phyloP scores from a whole-genome alignment of 2,797 vertebrate species.

The Yasuhikotakia modesta region DNA sequence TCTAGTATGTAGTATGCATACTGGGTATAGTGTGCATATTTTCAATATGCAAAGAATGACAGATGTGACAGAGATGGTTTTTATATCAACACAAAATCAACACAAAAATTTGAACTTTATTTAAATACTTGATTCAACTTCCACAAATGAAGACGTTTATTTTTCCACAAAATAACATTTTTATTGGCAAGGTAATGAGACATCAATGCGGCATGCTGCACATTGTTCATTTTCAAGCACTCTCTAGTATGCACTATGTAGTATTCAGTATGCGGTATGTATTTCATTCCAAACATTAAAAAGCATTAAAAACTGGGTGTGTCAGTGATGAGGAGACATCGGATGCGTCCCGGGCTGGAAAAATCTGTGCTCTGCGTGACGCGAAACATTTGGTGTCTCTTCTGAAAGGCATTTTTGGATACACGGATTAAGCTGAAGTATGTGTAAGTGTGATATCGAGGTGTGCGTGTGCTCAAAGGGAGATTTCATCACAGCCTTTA shows the following conservation, averaged over 20 bases:
- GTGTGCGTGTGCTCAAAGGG: too few species aligned
- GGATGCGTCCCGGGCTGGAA: not conserved
- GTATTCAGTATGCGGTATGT: not conserved
- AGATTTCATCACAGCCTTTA: not conserved
- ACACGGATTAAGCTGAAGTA: not conserved
- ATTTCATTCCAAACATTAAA: not conserved
- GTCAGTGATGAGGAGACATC: not conserved
- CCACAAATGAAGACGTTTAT: not conserved
- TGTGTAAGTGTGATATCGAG: not conserved
- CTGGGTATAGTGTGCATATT: not conserved
- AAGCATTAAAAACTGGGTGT: slow-evolving; percentile 1
- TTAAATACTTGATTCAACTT: not conserved
- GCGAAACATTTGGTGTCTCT: not conserved
- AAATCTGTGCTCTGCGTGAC: not conserved
- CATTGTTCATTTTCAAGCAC: too few species aligned
- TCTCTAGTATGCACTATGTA: not conserved
- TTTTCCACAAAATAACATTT: not conserved
- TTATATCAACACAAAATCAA: not conserved
- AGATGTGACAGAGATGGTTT: not conserved
- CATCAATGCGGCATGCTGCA: not conserved
- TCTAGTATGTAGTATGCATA: not conserved
- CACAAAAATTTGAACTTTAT: not conserved
- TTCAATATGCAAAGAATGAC: not conserved
- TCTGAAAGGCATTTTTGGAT: not conserved
- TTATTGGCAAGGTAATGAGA: not conserved